Percentiles rank a stretch among this genome's conserved stretches.
Conservation (phyloP, 2,113 vertebrate genomes). For the Terrapene triunguis region DNA sequence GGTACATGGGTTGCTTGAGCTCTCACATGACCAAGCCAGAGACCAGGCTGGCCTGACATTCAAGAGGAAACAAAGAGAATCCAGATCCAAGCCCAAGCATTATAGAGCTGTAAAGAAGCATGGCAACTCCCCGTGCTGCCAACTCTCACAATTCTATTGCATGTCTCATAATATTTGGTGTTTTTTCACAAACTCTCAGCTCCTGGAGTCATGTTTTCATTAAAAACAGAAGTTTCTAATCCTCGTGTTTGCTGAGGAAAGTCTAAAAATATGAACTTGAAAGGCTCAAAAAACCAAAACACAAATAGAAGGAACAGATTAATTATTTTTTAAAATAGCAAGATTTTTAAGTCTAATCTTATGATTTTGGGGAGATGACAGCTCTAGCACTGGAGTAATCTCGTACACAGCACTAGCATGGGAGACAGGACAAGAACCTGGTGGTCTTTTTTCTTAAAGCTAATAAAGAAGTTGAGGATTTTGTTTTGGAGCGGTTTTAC, state of each 20-base stretch:
- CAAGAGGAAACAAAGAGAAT: background rate
- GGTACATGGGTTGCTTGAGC: background rate
- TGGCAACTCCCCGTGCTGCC: background rate
- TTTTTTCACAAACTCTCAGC: background rate
- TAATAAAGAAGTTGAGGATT: background rate
- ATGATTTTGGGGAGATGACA: background rate
- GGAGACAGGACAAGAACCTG: background rate
- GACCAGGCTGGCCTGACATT: background rate
- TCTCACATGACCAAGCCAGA: background rate
- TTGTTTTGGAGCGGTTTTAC: background rate
- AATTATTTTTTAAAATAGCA: background rate
- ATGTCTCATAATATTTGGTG: background rate
- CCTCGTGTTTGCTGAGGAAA: background rate
- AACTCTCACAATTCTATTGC: background rate
- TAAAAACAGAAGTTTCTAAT: background rate
- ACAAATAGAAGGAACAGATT: background rate
- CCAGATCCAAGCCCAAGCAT: background rate
- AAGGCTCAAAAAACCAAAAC: background rate
- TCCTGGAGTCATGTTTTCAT: background rate
- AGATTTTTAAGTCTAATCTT: background rate
- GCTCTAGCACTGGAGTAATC: background rate
- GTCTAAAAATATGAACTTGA: background rate
- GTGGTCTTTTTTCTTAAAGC: background rate
- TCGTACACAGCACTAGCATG: background rate
- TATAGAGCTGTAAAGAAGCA: fast-evolving